Conservation (phyloP, 2,113 vertebrate species). For the Miniopterus natalensis region DNA sequence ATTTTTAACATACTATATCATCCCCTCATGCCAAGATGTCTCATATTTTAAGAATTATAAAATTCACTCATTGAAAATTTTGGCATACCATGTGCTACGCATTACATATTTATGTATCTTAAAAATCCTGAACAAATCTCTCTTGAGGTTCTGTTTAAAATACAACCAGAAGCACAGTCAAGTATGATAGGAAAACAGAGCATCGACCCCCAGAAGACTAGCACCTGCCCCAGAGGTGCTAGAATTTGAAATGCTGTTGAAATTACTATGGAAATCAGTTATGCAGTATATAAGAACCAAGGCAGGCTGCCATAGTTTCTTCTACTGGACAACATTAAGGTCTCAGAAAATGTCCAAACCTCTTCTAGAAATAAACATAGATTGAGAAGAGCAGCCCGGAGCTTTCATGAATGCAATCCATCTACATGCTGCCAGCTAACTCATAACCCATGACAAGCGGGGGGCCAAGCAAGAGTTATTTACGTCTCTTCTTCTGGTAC, state of each 20-base stretch:
- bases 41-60: conserved; percentile 66
- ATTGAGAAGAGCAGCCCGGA: conserved; percentile 53
- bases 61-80: conserved; percentile 39
- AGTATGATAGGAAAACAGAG: background rate
- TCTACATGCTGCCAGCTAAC: conserved; percentile 40
- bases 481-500: conserved; percentile 58
- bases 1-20: conserved; percentile 31
- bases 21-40: conserved; percentile 38
- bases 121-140: conserved; percentile 43
- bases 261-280: background rate
- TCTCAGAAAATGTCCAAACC: conserved; percentile 41
- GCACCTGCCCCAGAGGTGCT: background rate
- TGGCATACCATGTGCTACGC: background rate
- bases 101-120: background rate
- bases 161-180: background rate
- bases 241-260: conserved; percentile 22
- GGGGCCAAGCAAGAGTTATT: conserved; percentile 71
- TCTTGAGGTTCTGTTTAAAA: conserved; percentile 13
- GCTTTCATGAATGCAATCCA: conserved; percentile 40
- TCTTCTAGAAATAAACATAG: conserved; percentile 73
- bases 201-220: background rate
- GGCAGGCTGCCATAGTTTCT: background rate
- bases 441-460: conserved; percentile 55
- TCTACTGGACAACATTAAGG: background rate
- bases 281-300: background rate